These are phyloP conservation scores for Lomographa bimaculata DNA, from an alignment of 2,888 invertebrate species.

Conservation along the genomic window DNA sequence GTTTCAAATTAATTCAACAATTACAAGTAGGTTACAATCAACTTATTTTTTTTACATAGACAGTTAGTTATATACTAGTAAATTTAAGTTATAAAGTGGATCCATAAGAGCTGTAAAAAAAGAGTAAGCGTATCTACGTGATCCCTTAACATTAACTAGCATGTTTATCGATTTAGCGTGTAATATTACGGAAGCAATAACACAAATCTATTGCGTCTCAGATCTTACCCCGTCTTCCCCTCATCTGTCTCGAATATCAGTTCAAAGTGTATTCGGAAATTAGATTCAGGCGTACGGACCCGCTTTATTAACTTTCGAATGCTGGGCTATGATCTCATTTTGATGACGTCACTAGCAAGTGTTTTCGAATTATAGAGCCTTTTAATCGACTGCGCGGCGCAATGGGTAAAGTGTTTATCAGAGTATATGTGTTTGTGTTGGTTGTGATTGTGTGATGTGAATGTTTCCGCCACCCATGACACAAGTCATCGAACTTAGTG, in stretches of 20 bases:
- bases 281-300: slow-evolving; percentile 33
- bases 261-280: slow-evolving; percentile 39
- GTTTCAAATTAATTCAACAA: too few species aligned
- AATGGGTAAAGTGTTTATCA: too few species aligned
- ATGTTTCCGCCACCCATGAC: too few species aligned
- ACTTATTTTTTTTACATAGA: too few species aligned
- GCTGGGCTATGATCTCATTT: slow-evolving; percentile 24
- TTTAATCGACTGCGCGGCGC: too few species aligned
- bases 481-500: too few species aligned
- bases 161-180: slow-evolving; percentile 22
- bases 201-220: slow-evolving; percentile 32
- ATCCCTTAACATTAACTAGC: slow-evolving; percentile 9
- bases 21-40: too few species aligned
- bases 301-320: slow-evolving; percentile 30
- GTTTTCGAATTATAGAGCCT: too few species aligned
- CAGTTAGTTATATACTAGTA: too few species aligned
- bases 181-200: slow-evolving; percentile 35
- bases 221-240: slow-evolving; percentile 29
- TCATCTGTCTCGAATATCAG: slow-evolving; percentile 31
- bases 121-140: slow-evolving; percentile 1
- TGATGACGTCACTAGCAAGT: slow-evolving; percentile 3
- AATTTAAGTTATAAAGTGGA: too few species aligned
- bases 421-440: too few species aligned
- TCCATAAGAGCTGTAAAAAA: neutral
- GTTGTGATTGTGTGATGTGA: too few species aligned